These are phyloP conservation scores for Peromyscus californicus DNA, from an alignment of 2,113 vertebrate species.

Conservation along the genomic window DNA sequence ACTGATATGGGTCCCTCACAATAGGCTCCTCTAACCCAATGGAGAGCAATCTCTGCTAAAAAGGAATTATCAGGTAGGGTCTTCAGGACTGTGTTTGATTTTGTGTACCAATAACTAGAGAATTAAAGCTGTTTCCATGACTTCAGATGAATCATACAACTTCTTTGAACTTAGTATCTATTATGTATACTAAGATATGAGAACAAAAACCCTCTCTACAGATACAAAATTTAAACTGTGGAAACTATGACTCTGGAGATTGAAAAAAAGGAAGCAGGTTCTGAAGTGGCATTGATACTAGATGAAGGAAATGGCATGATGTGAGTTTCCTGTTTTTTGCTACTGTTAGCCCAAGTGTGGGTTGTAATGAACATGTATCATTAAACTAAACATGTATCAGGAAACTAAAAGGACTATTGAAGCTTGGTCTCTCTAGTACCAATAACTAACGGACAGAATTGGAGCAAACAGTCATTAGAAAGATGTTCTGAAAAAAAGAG, in stretches of 20 bases:
- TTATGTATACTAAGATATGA: background rate
- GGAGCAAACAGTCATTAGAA: background rate
- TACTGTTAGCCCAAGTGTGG: background rate
- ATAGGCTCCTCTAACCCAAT: background rate
- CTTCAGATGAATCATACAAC: background rate
- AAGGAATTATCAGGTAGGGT: constrained; percentile 11
- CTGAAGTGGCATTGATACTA: background rate
- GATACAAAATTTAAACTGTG: background rate
- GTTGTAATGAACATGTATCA: background rate
- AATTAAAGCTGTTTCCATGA: background rate
- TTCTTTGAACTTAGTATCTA: constrained; percentile 7
- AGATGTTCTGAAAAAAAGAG: background rate
- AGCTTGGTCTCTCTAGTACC: background rate
- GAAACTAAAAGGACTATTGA: background rate
- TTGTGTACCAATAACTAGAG: background rate
- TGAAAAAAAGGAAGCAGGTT: background rate
- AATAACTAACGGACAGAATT: background rate
- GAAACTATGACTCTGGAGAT: background rate
- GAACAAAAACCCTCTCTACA: background rate
- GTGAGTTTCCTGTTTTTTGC: background rate
- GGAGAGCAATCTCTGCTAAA: background rate
- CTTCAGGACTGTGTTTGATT: background rate
- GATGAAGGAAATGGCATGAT: background rate
- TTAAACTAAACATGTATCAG: background rate
- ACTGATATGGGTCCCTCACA: background rate